Evolutionary conservation across 2,888 invertebrate genomes (phyloP), one percentile per base, ranked within the genome.

Genomic region (Polymixis flavicincta): DNA sequence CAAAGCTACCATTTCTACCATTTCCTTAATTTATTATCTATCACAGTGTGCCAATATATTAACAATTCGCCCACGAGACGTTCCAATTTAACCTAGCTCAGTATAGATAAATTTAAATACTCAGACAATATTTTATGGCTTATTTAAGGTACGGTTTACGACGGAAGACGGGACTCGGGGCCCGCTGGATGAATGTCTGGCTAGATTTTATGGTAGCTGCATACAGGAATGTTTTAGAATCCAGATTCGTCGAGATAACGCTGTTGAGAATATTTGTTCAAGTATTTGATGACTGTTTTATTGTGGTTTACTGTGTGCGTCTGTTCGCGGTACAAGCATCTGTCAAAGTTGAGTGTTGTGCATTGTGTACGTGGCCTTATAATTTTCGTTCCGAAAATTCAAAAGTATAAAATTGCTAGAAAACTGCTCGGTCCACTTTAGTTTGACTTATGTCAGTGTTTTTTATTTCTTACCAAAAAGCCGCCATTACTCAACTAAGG

Each of bases 131-230:
- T 96, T 96, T 96, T 95, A 96, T 95, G 90, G 93, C 93, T 95
- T 96, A 96, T 96, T 95, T 95, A 94, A 95, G 95, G 92, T 93
- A 93, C 93, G 93, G 93, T 96, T 96, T 96, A 96, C 95, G 96
- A 95, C 91, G 85, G 87, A 88, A 94, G 95, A 95, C 95, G 95
- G 88, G 94, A 90, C 90, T 87, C 89, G 88, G 89, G 93, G 90
- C 90, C 85, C 90, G 88, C 88, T 91, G 93, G 93, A 91, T 92
- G 92, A 89, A 90, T 92, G 94, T 94, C 95, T 94, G 94, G 92
- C 94, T 94, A 94, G 94, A 93, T 94, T 95, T 95, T 95, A 95
- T 92, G 92, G 87, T 87, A 88, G 88, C 90, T 81, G 76, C 85
- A 77, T 86, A 87, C 83, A 84, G 86, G 88, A 89, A 90, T 88